phyloP scores from a whole-genome alignment of 2,113 vertebrate genomes.

The Mesitornis unicolor region DNA sequence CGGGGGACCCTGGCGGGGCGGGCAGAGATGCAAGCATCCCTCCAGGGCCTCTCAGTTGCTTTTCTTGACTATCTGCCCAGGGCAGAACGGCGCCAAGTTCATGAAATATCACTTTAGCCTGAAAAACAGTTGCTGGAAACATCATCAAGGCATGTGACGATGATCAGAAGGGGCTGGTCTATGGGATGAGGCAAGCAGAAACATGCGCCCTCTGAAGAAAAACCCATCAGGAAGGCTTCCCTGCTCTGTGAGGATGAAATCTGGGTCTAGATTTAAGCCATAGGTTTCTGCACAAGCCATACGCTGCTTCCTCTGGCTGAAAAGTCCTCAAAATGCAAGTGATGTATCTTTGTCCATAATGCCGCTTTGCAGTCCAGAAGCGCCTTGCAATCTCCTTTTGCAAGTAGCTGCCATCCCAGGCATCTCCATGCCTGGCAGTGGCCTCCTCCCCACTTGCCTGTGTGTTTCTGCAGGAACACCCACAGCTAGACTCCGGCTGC shows the following conservation, averaged over 20 bases:
- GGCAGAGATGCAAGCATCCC: neutral
- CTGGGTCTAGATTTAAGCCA: neutral
- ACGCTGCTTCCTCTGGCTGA: neutral
- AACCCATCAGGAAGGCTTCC: neutral
- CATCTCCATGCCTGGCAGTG: neutral
- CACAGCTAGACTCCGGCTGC: neutral
- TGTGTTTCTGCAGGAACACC: neutral
- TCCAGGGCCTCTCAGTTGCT: constrained; percentile 6
- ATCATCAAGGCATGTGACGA: neutral
- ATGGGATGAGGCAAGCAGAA: neutral
- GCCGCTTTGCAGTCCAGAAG: neutral
- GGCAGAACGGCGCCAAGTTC: neutral
- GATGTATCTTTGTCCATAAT: neutral
- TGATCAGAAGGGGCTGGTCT: neutral
- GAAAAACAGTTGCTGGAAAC: constrained; percentile 43
- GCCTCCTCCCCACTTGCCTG: neutral
- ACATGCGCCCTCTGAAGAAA: rapidly evolving
- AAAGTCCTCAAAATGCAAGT: neutral
- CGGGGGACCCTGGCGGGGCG: rapidly evolving
- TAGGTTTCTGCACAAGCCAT: neutral
- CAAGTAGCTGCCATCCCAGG: neutral
- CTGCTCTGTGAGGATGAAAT: neutral
- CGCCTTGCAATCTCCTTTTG: neutral
- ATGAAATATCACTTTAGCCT: constrained; percentile 37
- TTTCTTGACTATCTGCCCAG: constrained; percentile 27